Percentiles rank a stretch among this genome's conserved stretches.
Evolutionary conservation across 1,140 invertebrate genomes (phyloP).

Genomic region (Bradynema listronoti): DNA sequence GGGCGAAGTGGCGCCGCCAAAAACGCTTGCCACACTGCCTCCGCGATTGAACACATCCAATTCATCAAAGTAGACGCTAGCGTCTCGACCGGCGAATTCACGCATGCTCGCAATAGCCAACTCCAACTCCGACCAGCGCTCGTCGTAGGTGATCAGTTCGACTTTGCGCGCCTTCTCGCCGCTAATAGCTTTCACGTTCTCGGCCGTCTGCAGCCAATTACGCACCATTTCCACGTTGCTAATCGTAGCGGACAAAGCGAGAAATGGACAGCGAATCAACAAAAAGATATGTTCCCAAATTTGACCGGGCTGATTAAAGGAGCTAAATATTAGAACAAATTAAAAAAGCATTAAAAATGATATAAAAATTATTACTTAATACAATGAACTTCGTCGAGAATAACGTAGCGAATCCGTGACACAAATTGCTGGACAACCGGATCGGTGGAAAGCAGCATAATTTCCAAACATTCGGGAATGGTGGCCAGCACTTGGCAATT

Average conservation of each 20-base stretch:
- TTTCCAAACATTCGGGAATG: constrained; percentile 53
- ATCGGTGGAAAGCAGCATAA: constrained; percentile 48
- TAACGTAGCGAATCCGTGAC: constrained; percentile 53
- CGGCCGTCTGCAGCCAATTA: constrained; percentile 43
- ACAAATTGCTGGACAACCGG: constrained; percentile 46
- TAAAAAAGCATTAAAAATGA: background rate
- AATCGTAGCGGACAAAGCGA: constrained; percentile 55
- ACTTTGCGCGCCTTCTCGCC: constrained; percentile 29
- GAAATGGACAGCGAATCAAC: constrained; percentile 54
- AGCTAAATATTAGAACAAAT: constrained; percentile 13
- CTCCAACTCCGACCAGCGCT: constrained; percentile 56
- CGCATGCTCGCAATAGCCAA: constrained; percentile 39
- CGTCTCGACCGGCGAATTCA: constrained; percentile 1
- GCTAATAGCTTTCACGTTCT: constrained; percentile 36
- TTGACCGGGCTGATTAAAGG: constrained; percentile 47
- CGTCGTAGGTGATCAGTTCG: constrained; percentile 51
- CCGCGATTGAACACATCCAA: constrained; percentile 15
- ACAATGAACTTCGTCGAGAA: constrained; percentile 57
- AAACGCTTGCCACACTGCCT: constrained; percentile 3
- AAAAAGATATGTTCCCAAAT: constrained; percentile 58
- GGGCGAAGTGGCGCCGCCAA: background rate
- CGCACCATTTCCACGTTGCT: constrained; percentile 48
- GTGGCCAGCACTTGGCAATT: constrained; percentile 57
- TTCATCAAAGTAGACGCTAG: background rate
- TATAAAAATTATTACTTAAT: constrained; percentile 38